Percentiles rank a stretch among this genome's conserved stretches.
Evolutionary conservation across 2,888 invertebrate species (phyloP).

Genomic region (Lycia hirtaria): DNA sequence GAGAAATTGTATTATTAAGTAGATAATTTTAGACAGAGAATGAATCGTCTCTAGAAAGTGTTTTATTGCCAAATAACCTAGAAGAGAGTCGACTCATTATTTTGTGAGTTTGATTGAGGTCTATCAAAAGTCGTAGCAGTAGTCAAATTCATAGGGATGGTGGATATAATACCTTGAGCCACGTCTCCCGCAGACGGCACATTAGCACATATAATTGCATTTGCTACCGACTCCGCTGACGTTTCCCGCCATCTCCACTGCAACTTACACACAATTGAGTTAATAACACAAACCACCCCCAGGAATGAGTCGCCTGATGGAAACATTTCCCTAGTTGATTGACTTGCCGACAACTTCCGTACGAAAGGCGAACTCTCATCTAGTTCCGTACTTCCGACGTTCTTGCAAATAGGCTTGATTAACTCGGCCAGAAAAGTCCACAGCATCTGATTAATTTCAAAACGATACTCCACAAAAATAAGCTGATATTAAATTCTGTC

Average conservation of each 20-base stretch:
- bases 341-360: conserved; percentile 50
- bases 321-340: conserved; percentile 74
- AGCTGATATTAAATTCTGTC: conserved; percentile 80
- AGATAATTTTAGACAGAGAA: too few species aligned
- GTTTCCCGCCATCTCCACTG: conserved; percentile 74
- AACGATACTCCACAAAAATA: conserved; percentile 74
- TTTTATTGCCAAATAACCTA: too few species aligned
- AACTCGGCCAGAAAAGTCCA: conserved; percentile 28
- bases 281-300: conserved; percentile 80
- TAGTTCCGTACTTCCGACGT: conserved; percentile 14
- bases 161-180: conserved; percentile 15
- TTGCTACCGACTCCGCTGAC: conserved; percentile 80
- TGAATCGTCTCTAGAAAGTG: too few species aligned
- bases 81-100: background rate
- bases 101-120: background rate
- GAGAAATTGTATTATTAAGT: too few species aligned
- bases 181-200: conserved; percentile 77
- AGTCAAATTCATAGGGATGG: background rate
- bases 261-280: conserved; percentile 82
- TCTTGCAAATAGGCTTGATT: conserved; percentile 27
- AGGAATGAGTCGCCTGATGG: conserved; percentile 78
- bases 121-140: too few species aligned
- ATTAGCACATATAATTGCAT: conserved; percentile 83
- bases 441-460: conserved; percentile 34
- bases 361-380: conserved; percentile 20